Base-by-base conservation (phyloP, 1,140 invertebrate species). In the Sitobion miscanthi region DNA sequence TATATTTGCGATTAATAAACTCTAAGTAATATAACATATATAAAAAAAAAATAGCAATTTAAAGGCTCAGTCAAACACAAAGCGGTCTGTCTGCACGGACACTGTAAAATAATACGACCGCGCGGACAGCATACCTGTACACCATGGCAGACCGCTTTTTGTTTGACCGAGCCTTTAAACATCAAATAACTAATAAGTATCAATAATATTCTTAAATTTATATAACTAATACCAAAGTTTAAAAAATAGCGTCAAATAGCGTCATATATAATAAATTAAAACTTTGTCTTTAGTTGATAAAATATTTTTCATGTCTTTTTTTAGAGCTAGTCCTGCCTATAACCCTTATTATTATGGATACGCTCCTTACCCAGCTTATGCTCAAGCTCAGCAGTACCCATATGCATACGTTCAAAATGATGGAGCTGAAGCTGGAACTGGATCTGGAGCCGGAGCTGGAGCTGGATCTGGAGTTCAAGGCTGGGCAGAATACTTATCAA, bases 281-380 rank as follows among this genome's bases (percentile, higher is more conserved):
- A 35, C n/a, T 17, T n/a, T 35, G 17, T 35, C 4, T 69, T 4
- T 69, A 21, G 52, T 7, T 21, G 6, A 54, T n/a, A n/a, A 69
- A 69, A 69, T 69, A 30, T 69, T n/a, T 69, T 69, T 14, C 11
- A 2, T 77, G 4, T 6, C 1, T 17, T 92, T 42, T 90, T 83
- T 92, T 25, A 93, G 91, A 93, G 91, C 91, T 93, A 93, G 57
- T 93, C 91, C 91, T 93, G 52, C 52, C 91, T 86, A 85, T 21
- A 93, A 93, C 21, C 82, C 91, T n/a, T 93, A 93, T 17, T 93
- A 54, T 21, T 57, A 86, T 38, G 91, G 91, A 93, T 85, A 93
- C 38, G 82, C 69, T 38, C 69, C 77, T 7, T 93, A 85, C 17
- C 77, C 91, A 23, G 82, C 91, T 7, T 57, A 85, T 42, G n/a